A percentile compares a stretch with the other conserved stretches of the same genome.
Evolutionary conservation across 1,140 invertebrate species (phyloP).

Genomic region (Eriosoma lanigerum): DNA sequence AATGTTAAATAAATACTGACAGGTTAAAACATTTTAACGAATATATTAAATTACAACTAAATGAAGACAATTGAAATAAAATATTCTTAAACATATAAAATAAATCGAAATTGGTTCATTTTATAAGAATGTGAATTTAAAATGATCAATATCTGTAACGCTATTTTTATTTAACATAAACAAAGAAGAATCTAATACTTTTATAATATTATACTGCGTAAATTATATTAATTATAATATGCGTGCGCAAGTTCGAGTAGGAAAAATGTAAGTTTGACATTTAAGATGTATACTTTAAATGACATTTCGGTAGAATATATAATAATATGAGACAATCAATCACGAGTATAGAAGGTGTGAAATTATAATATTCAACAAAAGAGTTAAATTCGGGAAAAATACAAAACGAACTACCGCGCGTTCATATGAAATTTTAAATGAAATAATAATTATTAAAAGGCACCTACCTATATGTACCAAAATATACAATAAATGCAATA

Average conservation of each 20-base stretch:
- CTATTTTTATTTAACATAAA: background rate
- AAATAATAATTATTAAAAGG: background rate
- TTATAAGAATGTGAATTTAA: background rate
- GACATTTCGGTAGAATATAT: slow-evolving; percentile 1
- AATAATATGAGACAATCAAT: background rate
- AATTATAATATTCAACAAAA: background rate
- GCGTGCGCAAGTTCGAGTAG: background rate
- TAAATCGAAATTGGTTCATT: background rate
- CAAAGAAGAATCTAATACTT: background rate
- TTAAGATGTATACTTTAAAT: slow-evolving; percentile 9
- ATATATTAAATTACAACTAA: background rate
- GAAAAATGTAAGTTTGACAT: background rate
- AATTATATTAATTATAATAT: background rate
- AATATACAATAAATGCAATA: too few species aligned
- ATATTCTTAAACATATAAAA: background rate
- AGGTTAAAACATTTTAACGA: background rate
- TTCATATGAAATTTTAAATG: background rate
- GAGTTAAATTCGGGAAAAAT: background rate
- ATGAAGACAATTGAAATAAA: background rate
- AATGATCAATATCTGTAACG: too few species aligned
- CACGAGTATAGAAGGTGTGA: background rate
- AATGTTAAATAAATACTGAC: background rate
- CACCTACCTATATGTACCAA: too few species aligned
- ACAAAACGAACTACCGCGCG: background rate
- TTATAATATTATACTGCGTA: too few species aligned